Evolutionary conservation across 2,113 vertebrate species (phyloP), one percentile per base, ranked within the genome.

Genomic region (Eurypyga helias): DNA sequence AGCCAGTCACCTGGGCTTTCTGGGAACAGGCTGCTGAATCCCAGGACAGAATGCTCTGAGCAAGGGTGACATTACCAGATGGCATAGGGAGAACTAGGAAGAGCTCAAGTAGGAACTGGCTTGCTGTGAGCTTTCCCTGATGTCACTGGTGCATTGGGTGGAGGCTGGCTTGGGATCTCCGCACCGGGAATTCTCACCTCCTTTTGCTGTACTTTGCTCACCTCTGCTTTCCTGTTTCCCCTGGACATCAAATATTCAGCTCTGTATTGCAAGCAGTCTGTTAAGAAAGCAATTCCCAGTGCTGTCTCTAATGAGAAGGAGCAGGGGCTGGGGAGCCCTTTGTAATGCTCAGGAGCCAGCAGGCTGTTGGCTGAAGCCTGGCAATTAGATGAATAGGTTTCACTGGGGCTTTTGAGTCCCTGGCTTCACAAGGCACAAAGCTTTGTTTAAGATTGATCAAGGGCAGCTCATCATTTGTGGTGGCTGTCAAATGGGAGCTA

Each of bases 381-480:
- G 80, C 94, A 96, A 95, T 94, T 93, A 96, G 62, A 83, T 65
- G 64, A 96, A 85, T 45, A n/a, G 86, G 66, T 94, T 90, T 61
- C 91, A 93, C 62, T 85, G 83, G 96, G 86, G 70, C 89, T 93
- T 82, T 84, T 65, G 41, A 81, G 65, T n/a, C 79, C 70, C 73
- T 0, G 2, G 79, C 86, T 94, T 85, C 17, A 0, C 23, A 29
- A 92, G 51, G 78, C 83, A 78, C 80, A 85, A 86, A 64, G 81
- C 82, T 82, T 84, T 96, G 95, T 96, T 94, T 96, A 90, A 92
- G 65, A 77, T 16, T 91, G 91, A 95, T 92, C 80, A 87, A 94
- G 90, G 90, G 90, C 87, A 96, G 81, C 64, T 84, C 95, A 61
- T 94, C 94, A 89, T 89, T 84, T 90, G 75, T 91, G 4, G 46